Conservation (phyloP, 1,140 invertebrate species). For the Drosophila quadrilineata region DNA sequence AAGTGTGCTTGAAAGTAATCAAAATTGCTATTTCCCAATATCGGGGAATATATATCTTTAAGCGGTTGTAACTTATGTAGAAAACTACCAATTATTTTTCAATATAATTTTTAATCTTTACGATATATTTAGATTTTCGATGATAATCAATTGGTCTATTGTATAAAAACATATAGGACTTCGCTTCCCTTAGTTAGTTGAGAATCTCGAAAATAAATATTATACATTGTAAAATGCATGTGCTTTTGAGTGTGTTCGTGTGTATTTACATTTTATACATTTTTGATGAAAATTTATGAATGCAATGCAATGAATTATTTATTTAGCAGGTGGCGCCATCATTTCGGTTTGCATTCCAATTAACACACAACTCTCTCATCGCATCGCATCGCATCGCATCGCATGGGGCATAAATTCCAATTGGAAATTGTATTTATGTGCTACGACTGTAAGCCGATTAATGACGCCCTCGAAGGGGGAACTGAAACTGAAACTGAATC, state of each 20-base stretch:
- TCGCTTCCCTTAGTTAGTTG: no score
- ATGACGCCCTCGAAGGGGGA: conserved; percentile 39
- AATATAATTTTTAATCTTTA: no score
- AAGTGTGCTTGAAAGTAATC: no score
- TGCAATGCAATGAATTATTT: conserved; percentile 58
- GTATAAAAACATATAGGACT: no score
- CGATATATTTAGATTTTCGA: no score
- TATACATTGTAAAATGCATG: no score
- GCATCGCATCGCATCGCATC: background rate
- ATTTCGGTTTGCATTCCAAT: conserved; percentile 50
- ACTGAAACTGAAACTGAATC: conserved; percentile 28
- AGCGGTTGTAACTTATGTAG: no score
- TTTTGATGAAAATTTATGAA: conserved; percentile 44
- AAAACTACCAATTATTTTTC: no score
- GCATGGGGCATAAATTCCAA: conserved; percentile 49
- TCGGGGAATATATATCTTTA: no score
- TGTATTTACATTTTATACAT: conserved; percentile 32
- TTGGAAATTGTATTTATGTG: conserved; percentile 59
- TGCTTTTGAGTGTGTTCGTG: conserved; percentile 3
- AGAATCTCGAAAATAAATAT: no score
- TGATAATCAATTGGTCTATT: no score
- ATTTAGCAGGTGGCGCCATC: conserved; percentile 64
- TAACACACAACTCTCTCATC: conserved; percentile 39
- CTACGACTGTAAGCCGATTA: conserved; percentile 68
- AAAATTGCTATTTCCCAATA: no score